Conservation (phyloP, 2,797 vertebrate species). For the Hyperoplus lanceolatus region DNA sequence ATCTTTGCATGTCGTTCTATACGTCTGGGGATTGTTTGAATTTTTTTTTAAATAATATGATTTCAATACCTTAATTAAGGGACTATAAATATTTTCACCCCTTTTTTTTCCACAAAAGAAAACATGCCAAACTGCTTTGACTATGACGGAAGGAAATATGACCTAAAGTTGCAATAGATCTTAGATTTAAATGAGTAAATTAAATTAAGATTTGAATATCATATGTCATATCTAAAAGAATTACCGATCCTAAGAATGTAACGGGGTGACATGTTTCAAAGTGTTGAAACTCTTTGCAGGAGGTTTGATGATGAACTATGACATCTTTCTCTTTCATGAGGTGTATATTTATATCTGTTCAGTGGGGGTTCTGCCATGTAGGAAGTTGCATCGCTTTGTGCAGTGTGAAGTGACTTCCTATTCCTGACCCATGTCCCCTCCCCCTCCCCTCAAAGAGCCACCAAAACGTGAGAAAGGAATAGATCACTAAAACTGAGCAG, state of each 20-base stretch:
- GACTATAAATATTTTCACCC: neutral
- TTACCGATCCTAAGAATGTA: neutral
- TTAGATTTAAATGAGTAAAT: neutral
- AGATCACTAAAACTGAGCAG: conserved; percentile 35
- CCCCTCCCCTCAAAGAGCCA: conserved; percentile 17
- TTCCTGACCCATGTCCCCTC: conserved; percentile 53
- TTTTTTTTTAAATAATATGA: neutral
- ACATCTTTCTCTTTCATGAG: neutral
- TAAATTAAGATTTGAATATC: neutral
- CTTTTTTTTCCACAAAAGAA: neutral
- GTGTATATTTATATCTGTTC: neutral
- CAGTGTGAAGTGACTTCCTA: conserved; percentile 52
- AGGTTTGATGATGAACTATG: neutral
- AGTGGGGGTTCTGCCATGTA: neutral
- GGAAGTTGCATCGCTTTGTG: conserved; percentile 46
- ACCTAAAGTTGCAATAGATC: neutral
- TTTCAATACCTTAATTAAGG: neutral
- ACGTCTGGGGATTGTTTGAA: neutral
- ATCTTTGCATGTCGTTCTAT: neutral
- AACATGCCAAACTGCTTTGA: neutral
- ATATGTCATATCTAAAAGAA: neutral
- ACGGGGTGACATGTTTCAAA: neutral
- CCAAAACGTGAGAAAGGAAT: conserved; percentile 30
- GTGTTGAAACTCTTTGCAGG: neutral
- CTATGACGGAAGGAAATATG: neutral